These are phyloP conservation scores for Tetragonisca angustula DNA, from an alignment of 2,888 invertebrate species.

Conservation along the genomic window DNA sequence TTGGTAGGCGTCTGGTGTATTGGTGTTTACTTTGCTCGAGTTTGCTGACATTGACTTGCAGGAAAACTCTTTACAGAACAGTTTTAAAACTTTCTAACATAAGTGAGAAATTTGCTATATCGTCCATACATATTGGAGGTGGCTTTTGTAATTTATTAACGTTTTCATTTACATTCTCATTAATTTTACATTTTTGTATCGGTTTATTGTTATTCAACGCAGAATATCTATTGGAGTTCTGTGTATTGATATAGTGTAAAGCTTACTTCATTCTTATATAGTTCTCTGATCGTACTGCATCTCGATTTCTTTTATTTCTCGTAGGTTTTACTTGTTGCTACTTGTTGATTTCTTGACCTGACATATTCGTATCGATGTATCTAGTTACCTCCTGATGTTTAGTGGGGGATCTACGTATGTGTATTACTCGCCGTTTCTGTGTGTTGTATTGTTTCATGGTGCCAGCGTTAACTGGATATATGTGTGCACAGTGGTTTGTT, in stretches of 20 bases:
- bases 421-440: not conserved
- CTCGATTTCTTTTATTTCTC: conserved; percentile 1
- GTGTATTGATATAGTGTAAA: not conserved
- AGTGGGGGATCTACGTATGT: not conserved
- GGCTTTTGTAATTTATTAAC: no score
- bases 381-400: not conserved
- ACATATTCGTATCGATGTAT: conserved; percentile 4
- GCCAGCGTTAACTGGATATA: not conserved
- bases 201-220: not conserved
- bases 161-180: no score
- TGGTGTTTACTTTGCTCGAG: not conserved
- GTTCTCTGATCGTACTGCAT: not conserved
- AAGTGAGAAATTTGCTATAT: no score
- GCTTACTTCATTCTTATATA: no score
- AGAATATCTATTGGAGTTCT: not conserved
- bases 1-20: conserved; percentile 2
- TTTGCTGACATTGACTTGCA: not conserved
- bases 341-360: conserved; percentile 1
- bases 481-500: not conserved
- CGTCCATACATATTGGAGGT: no score
- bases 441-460: not conserved
- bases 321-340: not conserved
- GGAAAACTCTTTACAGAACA: not conserved
- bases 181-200: conserved; percentile 1
- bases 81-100: conserved; percentile 14